Evolutionary conservation across 2,888 invertebrate species (phyloP), one percentile per base, ranked within the genome.

Genomic region (Pimpla rufipes): DNA sequence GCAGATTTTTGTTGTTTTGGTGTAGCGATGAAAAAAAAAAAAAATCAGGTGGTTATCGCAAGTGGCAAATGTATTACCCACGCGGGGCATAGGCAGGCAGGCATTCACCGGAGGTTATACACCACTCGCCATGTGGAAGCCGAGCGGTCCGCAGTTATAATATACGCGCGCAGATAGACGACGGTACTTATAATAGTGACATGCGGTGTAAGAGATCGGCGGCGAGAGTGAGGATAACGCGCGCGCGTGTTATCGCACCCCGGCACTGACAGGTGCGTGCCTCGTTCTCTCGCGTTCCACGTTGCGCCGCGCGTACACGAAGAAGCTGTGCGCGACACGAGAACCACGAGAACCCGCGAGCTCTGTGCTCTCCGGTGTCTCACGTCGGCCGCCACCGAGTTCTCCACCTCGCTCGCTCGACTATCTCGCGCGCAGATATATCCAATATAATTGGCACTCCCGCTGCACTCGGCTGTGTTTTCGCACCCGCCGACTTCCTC

Each of bases 201-300:
- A 57, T 66, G 57, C 55, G 55, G 67, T 42, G 50, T 37, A 42
- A 59, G 81, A 73, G 81, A 81, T 81, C 77, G n/a, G 77, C 77
- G 67, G 42, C 67, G 81, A 29, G 73, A 81, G 77, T 62, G 45
- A 40, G 79, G 79, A 79, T 79, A 74, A 66, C n/a, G n/a, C 74
- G 59, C 79, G 52, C 40, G 74, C 59, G 67, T 79, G 52, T 52
- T 52, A 21, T 52, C 52, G 21, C 52, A 52, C 52, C 21, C 52
- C 18, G 10, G 52, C 21, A n/a, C 50, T 52, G 50, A 52, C 50
- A 52, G 50, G 50, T 52, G 50, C 50, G 50, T 52, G 21, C 21
- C 50, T 52, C 50, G 50, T 21, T 52, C 50, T 52, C 50, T n/a
- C n/a, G 18, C 21, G 50, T 52, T 52, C 7, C 50, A 52, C 18